Percentiles rank a stretch among this genome's conserved stretches.
Conservation (phyloP, 1,140 invertebrate species). For the Cecropterus lyciades region DNA sequence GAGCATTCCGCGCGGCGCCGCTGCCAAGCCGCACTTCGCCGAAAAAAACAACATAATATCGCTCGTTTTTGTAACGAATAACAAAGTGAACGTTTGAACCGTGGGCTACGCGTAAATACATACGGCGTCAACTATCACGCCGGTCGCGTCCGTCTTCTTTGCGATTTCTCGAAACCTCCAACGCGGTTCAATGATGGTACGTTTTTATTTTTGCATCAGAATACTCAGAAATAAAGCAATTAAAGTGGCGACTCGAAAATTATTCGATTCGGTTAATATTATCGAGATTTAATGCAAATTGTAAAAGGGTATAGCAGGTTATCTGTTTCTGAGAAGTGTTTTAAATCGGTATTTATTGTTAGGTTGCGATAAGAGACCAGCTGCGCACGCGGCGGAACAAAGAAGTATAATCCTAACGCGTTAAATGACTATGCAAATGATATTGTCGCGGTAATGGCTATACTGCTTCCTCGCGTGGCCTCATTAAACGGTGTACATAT, state of each 20-base stretch:
- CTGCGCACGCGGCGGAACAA: conserved; percentile 72
- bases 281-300: conserved; percentile 46
- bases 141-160: conserved; percentile 7
- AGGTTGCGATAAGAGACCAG: conserved; percentile 67
- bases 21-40: conserved; percentile 61
- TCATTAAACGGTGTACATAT: conserved; percentile 55
- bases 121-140: conserved; percentile 20
- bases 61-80: conserved; percentile 35
- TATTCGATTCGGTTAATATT: conserved; percentile 32
- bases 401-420: conserved; percentile 68
- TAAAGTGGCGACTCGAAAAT: conserved; percentile 28
- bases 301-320: conserved; percentile 55
- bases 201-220: conserved; percentile 6
- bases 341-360: conserved; percentile 77
- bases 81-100: conserved; percentile 41
- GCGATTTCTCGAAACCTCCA: conserved; percentile 29
- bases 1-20: conserved; percentile 76
- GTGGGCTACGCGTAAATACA: conserved; percentile 34
- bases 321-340: conserved; percentile 70
- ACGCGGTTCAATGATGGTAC: conserved; percentile 1
- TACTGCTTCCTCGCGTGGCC: conserved; percentile 49
- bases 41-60: conserved; percentile 54
- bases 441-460: conserved; percentile 49
- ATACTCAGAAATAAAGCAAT: conserved; percentile 29
- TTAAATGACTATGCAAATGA: conserved; percentile 65